Evolutionary conservation across 2,797 vertebrate genomes (phyloP), one percentile per base, ranked within the genome.

Genomic region (Anas bernieri): DNA sequence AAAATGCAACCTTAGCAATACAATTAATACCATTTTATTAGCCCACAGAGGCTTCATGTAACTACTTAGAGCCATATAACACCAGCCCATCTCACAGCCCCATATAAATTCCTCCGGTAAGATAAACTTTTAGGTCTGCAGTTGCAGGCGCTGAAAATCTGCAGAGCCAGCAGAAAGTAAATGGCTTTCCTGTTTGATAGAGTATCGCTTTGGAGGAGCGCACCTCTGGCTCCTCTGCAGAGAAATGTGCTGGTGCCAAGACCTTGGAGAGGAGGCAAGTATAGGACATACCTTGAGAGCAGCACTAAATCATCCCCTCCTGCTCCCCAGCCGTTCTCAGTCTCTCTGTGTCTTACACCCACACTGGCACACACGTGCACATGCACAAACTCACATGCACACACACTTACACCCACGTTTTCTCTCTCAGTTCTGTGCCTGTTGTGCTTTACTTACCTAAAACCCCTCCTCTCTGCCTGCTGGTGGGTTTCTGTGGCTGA

Each of bases 1-100:
- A 96, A 97, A 97, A 96, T 96, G 96, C 96, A 97, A 96, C 95
- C 94, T 95, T 97, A 96, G 97, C 96, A 95, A 95, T 95, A 95
- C 96, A 96, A 97, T 97, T 97, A 97, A 97, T 97, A 96, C 91
- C 12, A 0, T 94, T 97, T 97, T 97, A 97, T 97, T 93, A 93
- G 93, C 88, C 97, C 93, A 55, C 91, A 91, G 97, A 91, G 96
- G 86, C 94, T 91, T 80, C 94, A 2, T 35, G 89, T 62, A 96
- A 95, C 94, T 93, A 96, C 96, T 96, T 95, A 93, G 94, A 96
- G 94, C 83, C 87, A 77, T 96, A 93, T 92, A 95, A 96, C 89
- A 96, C 93, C 87, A 93, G 62, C 82, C 89, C 88, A 86, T 94
- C 95, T 95, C 73, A 10, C 63, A 92, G 76, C 66, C 90, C 89